Evolutionary conservation across 1,140 invertebrate genomes (phyloP).

Genomic region (Homarus americanus): DNA sequence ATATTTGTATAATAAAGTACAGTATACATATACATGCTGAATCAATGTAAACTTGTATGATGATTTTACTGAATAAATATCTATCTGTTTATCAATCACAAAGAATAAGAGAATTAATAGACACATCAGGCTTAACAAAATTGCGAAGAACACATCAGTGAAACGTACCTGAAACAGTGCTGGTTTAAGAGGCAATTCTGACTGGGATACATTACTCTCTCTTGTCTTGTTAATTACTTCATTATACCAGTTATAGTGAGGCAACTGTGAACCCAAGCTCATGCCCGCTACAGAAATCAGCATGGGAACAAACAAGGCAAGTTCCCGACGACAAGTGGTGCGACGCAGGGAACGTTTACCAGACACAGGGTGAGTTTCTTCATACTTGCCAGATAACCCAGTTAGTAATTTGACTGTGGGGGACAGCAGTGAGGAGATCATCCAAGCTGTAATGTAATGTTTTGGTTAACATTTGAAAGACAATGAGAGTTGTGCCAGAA

Average conservation of each 20-base stretch:
- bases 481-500: too few species aligned
- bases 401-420: slow-evolving; percentile 33
- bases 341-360: slow-evolving; percentile 32
- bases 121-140: too few species aligned
- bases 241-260: slow-evolving; percentile 33
- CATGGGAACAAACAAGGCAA: slow-evolving; percentile 12
- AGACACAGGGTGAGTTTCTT: slow-evolving; percentile 29
- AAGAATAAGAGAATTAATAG: too few species aligned
- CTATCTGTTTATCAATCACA: too few species aligned
- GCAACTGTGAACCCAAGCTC: slow-evolving; percentile 48
- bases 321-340: slow-evolving; percentile 32
- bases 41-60: too few species aligned
- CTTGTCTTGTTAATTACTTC: slow-evolving; percentile 14
- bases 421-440: slow-evolving; percentile 44
- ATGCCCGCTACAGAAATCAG: slow-evolving; percentile 23
- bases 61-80: too few species aligned
- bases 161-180: slow-evolving; percentile 52
- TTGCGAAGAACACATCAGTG: too few species aligned
- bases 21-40: too few species aligned
- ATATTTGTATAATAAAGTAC: too few species aligned
- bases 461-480: not conserved
- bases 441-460: slow-evolving; percentile 36
- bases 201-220: not conserved
- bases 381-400: slow-evolving; percentile 49
- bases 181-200: slow-evolving; percentile 5